Evolutionary conservation across 2,888 invertebrate genomes (phyloP), one percentile per base, ranked within the genome.

Genomic region (Arge pagana): DNA sequence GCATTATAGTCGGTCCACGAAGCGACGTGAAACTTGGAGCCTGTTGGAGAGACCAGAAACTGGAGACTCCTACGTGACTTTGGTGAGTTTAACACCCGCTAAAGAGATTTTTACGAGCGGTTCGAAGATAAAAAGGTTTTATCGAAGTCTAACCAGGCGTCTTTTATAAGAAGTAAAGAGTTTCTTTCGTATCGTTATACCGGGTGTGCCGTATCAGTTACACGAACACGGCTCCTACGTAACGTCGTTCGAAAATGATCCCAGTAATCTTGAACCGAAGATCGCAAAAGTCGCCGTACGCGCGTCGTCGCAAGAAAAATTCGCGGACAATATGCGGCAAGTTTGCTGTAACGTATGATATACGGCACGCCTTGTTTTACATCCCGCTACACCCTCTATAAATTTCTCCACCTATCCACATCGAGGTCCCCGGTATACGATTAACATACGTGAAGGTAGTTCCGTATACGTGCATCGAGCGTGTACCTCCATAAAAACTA

Each of bases 21-120:
- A n/a, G n/a, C n/a, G n/a, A n/a, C n/a, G n/a, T n/a, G n/a, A n/a
- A n/a, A n/a, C n/a, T n/a, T n/a, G n/a, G n/a, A n/a, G n/a, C n/a
- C n/a, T n/a, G n/a, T n/a, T n/a, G 51, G 21, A 49, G 52, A 23
- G 54, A 54, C 54, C 53, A 53, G 55, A 52, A 21, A 57, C 54
- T 48, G 45, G 53, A 16, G 43, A 7, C 28, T 7, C 28, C 18
- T 11, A 39, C 39, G 16, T 21, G 16, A 11, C n/a, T 16, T 21
- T 10, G 19, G 51, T 53, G 54, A 59, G 54, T 58, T 56, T 59
- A 56, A 56, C 52, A 52, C 48, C 26, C 41, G 55, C 33, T 26
- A 42, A 50, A 40, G 50, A 45, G 52, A 40, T 61, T 63, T 61
- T 64, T 61, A 64, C 58, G 61, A 63, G 63, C 58, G 36, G 41